Evolutionary conservation across 2,797 vertebrate genomes (phyloP).

Genomic region (Labroides dimidiatus): DNA sequence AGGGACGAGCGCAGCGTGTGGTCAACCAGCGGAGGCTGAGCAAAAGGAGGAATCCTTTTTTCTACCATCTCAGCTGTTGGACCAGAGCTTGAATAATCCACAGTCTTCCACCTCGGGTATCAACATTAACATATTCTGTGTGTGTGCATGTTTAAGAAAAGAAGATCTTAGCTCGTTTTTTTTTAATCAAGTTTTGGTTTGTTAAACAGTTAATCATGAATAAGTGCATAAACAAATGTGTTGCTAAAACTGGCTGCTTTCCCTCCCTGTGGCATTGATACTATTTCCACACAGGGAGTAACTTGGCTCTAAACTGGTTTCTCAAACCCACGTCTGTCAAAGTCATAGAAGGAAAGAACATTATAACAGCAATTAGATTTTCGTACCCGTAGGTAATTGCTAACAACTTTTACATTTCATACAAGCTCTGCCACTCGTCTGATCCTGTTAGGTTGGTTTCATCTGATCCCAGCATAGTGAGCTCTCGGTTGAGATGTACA

Average conservation of each 20-base stretch:
- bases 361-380: conserved; percentile 48
- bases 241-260: conserved; percentile 1
- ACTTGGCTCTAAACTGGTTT: conserved; percentile 36
- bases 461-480: conserved; percentile 21
- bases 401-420: conserved; percentile 61
- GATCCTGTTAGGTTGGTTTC: conserved; percentile 42
- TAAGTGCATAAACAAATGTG: conserved; percentile 8
- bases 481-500: neutral
- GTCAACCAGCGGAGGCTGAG: conserved; percentile 55
- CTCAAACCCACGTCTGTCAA: conserved; percentile 48
- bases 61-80: conserved; percentile 94
- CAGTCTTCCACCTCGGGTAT: conserved; percentile 88
- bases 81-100: conserved; percentile 89
- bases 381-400: conserved; percentile 33
- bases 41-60: conserved; percentile 84
- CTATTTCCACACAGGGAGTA: conserved; percentile 32
- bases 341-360: conserved; percentile 32
- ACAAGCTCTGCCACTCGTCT: conserved; percentile 36
- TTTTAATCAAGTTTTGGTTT: no score
- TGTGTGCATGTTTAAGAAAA: neutral
- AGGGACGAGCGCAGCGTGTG: conserved; percentile 15
- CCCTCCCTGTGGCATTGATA: neutral
- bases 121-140: conserved; percentile 23
- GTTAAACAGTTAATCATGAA: conserved; percentile 7
- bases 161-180: no score